Percentiles rank a stretch among this genome's conserved stretches.
phyloP scores from a whole-genome alignment of 2,888 invertebrate species.

The Sphinx pinastri region DNA sequence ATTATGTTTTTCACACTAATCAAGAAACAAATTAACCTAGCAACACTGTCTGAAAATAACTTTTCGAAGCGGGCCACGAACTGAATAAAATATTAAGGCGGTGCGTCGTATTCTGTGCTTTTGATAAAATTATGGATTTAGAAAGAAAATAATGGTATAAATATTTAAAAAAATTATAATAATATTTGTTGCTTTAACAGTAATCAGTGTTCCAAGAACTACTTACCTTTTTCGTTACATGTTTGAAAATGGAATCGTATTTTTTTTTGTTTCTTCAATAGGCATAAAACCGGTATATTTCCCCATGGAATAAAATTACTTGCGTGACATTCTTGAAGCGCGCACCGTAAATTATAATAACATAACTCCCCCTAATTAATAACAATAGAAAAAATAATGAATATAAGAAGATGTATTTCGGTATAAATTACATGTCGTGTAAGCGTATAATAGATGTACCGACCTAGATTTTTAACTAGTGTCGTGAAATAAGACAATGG shows the following conservation, averaged over 20 bases:
- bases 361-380: too few relatives aligned
- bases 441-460: neutral
- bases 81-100: neutral
- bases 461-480: conserved; percentile 8
- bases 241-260: too few relatives aligned
- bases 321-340: too few relatives aligned
- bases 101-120: neutral
- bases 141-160: too few relatives aligned
- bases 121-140: neutral
- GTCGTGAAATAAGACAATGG: conserved; percentile 12
- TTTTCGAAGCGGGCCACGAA: neutral
- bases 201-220: neutral
- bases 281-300: too few relatives aligned
- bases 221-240: too few relatives aligned
- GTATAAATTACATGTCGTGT: neutral
- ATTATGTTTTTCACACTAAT: neutral
- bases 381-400: neutral
- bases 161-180: too few relatives aligned
- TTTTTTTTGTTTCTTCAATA: too few relatives aligned
- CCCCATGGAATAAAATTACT: too few relatives aligned
- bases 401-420: neutral
- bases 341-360: too few relatives aligned
- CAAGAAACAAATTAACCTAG: neutral
- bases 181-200: too few relatives aligned
- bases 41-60: neutral